Percentiles rank a stretch among this genome's conserved stretches.
Evolutionary conservation across 2,113 vertebrate genomes (phyloP).

Genomic region (Amia ocellicauda): DNA sequence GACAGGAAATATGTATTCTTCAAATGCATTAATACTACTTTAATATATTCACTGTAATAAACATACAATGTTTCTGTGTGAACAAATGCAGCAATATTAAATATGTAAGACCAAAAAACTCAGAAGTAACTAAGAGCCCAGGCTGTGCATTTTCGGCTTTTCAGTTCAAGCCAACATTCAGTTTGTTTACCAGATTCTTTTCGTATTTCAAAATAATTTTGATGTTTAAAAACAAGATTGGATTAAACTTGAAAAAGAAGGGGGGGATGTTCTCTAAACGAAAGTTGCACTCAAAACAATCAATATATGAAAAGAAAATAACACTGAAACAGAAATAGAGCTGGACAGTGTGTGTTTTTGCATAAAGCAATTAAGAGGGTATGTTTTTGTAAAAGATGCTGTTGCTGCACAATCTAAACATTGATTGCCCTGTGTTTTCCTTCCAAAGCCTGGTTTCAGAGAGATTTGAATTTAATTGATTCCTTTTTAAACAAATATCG

Average conservation of each 20-base stretch:
- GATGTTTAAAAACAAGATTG: conserved; percentile 26
- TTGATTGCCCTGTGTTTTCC: conserved; percentile 50
- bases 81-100: too few relatives aligned
- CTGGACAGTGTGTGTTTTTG: conserved; percentile 23
- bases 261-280: neutral
- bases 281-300: conserved; percentile 23
- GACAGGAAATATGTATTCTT: too few relatives aligned
- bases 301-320: conserved; percentile 41
- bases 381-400: conserved; percentile 33
- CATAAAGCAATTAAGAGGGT: conserved; percentile 32
- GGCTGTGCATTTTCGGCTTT: conserved; percentile 20
- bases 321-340: neutral
- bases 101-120: too few relatives aligned
- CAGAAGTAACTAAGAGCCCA: too few relatives aligned
- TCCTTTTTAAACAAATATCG: conserved; percentile 75
- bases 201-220: conserved; percentile 33
- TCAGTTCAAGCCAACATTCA: conserved; percentile 14
- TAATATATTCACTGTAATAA: too few relatives aligned
- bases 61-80: too few relatives aligned
- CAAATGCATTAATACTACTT: too few relatives aligned
- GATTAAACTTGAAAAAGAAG: conserved; percentile 22
- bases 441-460: conserved; percentile 53
- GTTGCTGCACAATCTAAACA: conserved; percentile 36
- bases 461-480: conserved; percentile 74
- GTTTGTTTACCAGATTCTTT: conserved; percentile 28